Percentiles rank a stretch among this genome's conserved stretches.
These are phyloP conservation scores for Phalloptychus januarius DNA, from an alignment of 2,797 vertebrate species.

Conservation along the genomic window DNA sequence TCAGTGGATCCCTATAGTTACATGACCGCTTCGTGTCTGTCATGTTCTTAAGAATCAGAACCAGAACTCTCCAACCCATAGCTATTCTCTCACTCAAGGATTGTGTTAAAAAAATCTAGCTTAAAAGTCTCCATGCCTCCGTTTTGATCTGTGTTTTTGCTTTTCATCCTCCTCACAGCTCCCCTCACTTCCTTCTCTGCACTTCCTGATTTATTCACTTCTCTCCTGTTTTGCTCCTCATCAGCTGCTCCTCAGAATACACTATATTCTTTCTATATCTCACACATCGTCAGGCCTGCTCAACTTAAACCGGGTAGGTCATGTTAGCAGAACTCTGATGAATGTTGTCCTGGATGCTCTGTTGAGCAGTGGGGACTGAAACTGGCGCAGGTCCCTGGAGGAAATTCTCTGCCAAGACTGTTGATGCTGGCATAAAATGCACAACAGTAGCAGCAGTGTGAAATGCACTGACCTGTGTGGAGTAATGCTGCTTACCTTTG, in stretches of 20 bases:
- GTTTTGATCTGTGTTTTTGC: neutral
- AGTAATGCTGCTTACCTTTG: conserved; percentile 56
- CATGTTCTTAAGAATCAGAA: neutral
- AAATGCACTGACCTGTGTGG: neutral
- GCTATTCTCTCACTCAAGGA: neutral
- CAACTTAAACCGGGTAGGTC: neutral
- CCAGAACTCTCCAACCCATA: neutral
- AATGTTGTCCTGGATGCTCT: neutral
- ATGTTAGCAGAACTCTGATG: neutral
- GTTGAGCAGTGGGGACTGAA: neutral
- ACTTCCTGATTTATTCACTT: neutral
- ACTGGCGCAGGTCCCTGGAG: conserved; percentile 6
- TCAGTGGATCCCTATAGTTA: neutral
- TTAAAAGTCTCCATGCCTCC: neutral
- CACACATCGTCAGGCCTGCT: neutral
- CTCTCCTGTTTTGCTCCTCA: neutral
- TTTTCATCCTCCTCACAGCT: neutral
- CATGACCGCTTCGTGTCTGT: neutral
- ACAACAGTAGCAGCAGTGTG: neutral
- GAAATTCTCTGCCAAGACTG: neutral
- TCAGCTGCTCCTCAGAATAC: neutral
- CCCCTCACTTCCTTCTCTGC: neutral
- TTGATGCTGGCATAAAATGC: neutral
- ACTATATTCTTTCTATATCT: neutral
- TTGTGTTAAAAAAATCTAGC: neutral